Evolutionary conservation across 2,797 vertebrate genomes (phyloP), one percentile per base, ranked within the genome.

Genomic region (Brotula barbata): DNA sequence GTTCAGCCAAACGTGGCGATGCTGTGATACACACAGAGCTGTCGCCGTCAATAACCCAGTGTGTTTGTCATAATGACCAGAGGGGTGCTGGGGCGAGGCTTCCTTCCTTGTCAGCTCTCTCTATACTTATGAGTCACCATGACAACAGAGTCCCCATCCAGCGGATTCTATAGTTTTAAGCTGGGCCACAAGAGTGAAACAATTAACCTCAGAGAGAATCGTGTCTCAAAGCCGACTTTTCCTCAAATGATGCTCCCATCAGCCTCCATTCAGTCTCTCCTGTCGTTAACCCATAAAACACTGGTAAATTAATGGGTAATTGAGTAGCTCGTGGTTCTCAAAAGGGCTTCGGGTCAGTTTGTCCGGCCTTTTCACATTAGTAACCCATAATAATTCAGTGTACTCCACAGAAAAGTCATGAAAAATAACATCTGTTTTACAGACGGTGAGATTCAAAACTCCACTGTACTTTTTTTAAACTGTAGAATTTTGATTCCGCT

Each of bases 41-140:
- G 3, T 56, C 64, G 47, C 41, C 20, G 2, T 79, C 82, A 77
- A 77, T 70, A 83, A 74, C 58, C 58, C 57, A 50, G 46, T 39
- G 58, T 64, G 55, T 64, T 66, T 74, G 68, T 78, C 79, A 73
- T 73, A 43, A 67, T 77, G 71, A 59, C 75, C 50, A 14, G 57
- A 73, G 65, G 64, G 45, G 53, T 56, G 37, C 23, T 41, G 42
- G 43, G 31, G 44, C 31, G 23, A 6, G 21, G 34, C 63, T 72
- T 67, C 58, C 9, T 71, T 45, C 50, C 65, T 71, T 65, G 64
- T 76, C 63, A 79, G 72, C 58, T 81, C 54, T n/a, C 74, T 76
- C 77, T 82, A 73, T 84, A 84, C 73, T 86, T 78, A 79, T 64
- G 78, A 70, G 83, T 89, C 80, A 75, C 85, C 85, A 87, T 89